Evolutionary conservation across 1,140 invertebrate genomes (phyloP).

Genomic region (Drosophila mayri): DNA sequence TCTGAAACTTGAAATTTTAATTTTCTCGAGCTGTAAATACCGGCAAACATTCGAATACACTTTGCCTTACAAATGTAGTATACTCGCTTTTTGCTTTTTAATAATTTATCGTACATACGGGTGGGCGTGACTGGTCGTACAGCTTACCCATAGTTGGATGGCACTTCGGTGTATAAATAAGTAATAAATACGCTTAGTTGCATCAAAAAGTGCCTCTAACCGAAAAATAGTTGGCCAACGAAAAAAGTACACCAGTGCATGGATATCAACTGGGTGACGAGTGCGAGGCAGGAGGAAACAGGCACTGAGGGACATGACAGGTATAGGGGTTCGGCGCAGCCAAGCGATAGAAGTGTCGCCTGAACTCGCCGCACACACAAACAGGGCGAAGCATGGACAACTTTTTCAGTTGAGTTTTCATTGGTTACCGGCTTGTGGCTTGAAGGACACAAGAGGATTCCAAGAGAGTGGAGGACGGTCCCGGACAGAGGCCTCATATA

Average conservation of each 20-base stretch:
- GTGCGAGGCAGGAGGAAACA: conserved; percentile 2
- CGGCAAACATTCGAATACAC: conserved; percentile 46
- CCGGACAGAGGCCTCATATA: conserved; percentile 72
- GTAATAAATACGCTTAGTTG: conserved; percentile 83
- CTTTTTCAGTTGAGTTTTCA: conserved; percentile 79
- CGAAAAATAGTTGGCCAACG: conserved; percentile 73
- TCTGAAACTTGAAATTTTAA: conserved; percentile 19
- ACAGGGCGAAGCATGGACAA: conserved; percentile 51
- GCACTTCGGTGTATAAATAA: conserved; percentile 74
- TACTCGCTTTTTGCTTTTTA: conserved; percentile 54
- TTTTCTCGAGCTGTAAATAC: conserved; percentile 25
- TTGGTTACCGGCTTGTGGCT: conserved; percentile 81
- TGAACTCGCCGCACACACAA: conserved; percentile 34
- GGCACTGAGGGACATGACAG: neutral
- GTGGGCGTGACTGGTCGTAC: conserved; percentile 39
- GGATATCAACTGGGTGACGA: conserved; percentile 60
- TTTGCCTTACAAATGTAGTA: conserved; percentile 62
- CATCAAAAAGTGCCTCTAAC: conserved; percentile 77
- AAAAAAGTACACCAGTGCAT: conserved; percentile 46
- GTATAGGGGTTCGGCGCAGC: conserved; percentile 28
- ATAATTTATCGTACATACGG: conserved; percentile 63
- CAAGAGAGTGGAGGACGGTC: conserved; percentile 22
- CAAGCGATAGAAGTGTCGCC: conserved; percentile 59
- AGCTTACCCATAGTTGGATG: conserved; percentile 52
- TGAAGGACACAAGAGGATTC: conserved; percentile 62